Evolutionary conservation across 1,140 invertebrate species (phyloP).

Genomic region (Drosophila paulistorum): DNA sequence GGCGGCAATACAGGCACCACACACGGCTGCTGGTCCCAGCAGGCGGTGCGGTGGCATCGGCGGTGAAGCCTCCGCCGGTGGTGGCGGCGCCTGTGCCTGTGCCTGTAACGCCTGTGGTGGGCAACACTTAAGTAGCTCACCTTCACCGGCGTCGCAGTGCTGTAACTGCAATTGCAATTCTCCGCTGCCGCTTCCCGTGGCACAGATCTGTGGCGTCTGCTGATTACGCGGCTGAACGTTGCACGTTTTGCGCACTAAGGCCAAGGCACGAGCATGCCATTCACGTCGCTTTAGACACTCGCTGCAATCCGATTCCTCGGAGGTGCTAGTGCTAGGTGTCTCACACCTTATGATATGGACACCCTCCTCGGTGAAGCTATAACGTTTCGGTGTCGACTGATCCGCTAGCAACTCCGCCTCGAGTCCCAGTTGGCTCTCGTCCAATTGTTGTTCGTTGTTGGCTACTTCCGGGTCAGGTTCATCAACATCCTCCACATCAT

Average conservation of each 20-base stretch:
- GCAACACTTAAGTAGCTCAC: constrained; percentile 82
- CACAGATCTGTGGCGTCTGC: not conserved
- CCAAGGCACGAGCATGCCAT: constrained; percentile 81
- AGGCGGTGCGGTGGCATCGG: constrained; percentile 86
- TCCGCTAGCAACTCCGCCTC: constrained; percentile 30
- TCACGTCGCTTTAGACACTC: constrained; percentile 81
- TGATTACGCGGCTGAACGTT: constrained; percentile 79
- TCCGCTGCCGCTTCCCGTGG: constrained; percentile 44
- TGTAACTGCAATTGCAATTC: constrained; percentile 60
- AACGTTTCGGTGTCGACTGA: constrained; percentile 85
- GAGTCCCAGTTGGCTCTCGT: constrained; percentile 21
- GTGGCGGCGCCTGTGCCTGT: not conserved
- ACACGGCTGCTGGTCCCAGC: constrained; percentile 86
- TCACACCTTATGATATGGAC: constrained; percentile 84
- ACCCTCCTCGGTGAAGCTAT: constrained; percentile 87
- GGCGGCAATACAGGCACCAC: constrained; percentile 86
- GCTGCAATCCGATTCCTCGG: constrained; percentile 82
- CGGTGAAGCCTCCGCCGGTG: constrained; percentile 27
- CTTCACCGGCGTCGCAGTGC: constrained; percentile 72
- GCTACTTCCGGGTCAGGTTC: constrained; percentile 23
- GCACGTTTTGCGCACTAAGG: constrained; percentile 78
- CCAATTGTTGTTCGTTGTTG: constrained; percentile 4
- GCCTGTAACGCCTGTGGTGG: constrained; percentile 48
- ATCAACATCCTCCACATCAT: not conserved
- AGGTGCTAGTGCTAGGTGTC: constrained; percentile 80